Conservation (phyloP, 2,113 vertebrate species). For the Zosterops borbonicus region DNA sequence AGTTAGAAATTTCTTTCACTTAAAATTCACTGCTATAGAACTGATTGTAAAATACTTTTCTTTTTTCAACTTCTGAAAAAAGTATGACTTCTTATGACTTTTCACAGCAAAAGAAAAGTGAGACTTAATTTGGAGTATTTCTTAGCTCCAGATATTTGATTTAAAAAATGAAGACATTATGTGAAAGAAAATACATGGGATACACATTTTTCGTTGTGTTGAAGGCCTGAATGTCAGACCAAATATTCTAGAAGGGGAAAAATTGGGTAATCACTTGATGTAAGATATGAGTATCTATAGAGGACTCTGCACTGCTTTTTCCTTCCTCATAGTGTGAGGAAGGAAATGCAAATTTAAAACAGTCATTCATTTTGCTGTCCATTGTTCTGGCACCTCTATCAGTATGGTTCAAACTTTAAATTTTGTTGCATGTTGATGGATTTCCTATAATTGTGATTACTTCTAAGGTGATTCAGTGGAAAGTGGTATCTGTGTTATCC, state of each 20-base stretch:
- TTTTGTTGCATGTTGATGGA: neutral
- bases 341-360: neutral
- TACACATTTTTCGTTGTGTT: neutral
- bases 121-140: neutral
- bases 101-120: neutral
- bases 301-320: neutral
- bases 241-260: neutral
- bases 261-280: fast-evolving
- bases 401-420: neutral
- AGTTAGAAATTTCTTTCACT: neutral
- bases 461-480: neutral
- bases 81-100: neutral
- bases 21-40: neutral
- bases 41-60: neutral
- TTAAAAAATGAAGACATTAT: neutral
- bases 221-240: neutral
- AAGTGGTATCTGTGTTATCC: neutral
- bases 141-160: neutral
- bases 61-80: neutral
- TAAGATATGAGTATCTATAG: neutral
- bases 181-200: neutral
- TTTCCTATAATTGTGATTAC: neutral
- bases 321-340: neutral
- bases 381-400: neutral
- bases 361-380: neutral